phyloP scores from a whole-genome alignment of 2,888 invertebrate genomes.

The Lasioglossum calceatum region DNA sequence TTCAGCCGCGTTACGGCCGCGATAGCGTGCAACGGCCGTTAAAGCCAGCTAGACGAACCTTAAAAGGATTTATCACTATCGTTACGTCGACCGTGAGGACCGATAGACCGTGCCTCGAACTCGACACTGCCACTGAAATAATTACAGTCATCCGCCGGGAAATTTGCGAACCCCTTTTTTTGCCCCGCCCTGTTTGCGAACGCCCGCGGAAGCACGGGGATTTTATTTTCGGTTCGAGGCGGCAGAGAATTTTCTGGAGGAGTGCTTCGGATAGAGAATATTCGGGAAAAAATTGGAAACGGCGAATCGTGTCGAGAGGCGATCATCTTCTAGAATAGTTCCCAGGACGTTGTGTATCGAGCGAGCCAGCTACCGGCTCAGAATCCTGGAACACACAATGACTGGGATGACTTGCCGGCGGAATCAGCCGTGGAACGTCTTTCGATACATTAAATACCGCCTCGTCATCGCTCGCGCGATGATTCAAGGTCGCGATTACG shows the following conservation, averaged over 20 bases:
- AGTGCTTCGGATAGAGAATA: neutral
- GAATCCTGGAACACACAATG: conserved; percentile 60
- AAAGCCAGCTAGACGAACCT: conserved; percentile 61
- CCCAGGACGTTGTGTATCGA: conserved; percentile 28
- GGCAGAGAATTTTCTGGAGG: neutral
- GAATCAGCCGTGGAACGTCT: conserved; percentile 65
- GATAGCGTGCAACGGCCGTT: conserved; percentile 61
- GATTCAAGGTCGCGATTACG: conserved; percentile 70
- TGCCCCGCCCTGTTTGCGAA: neutral
- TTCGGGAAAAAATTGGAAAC: neutral
- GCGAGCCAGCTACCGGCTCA: conserved; percentile 60
- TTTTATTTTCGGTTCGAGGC: neutral
- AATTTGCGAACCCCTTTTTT: conserved; percentile 35
- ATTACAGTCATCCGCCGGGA: conserved; percentile 50
- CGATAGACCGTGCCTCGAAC: conserved; percentile 44
- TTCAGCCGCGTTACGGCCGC: conserved; percentile 61
- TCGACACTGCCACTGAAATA: conserved; percentile 43
- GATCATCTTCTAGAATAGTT: conserved; percentile 17
- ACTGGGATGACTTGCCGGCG: conserved; percentile 67
- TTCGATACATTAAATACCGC: conserved; percentile 69
- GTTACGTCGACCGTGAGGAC: conserved; percentile 57
- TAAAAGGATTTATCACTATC: conserved; percentile 68
- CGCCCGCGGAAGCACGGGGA: no score
- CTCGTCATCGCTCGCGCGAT: conserved; percentile 66
- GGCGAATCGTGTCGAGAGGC: neutral